Conservation (phyloP, 2,888 invertebrate species). For the Nomada ferruginata region DNA sequence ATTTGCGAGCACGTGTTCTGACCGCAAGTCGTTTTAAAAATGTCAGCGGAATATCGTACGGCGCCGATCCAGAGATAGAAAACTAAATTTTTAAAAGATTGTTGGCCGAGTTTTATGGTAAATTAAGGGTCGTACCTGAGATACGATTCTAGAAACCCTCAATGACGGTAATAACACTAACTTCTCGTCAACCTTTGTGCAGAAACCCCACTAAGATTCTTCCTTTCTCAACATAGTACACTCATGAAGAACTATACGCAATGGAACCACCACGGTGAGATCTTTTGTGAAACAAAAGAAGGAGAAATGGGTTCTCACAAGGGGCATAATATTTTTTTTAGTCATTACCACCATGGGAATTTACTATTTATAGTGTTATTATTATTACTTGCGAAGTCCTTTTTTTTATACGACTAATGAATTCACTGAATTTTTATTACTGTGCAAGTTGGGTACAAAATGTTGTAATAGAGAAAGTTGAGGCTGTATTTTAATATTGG, state of each 20-base stretch:
- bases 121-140: slow-evolving; percentile 74
- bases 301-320: slow-evolving; percentile 53
- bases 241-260: slow-evolving; percentile 49
- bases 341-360: slow-evolving; percentile 8
- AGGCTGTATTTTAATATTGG: too few species aligned
- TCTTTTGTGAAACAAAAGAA: slow-evolving; percentile 55
- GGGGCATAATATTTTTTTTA: slow-evolving; percentile 21
- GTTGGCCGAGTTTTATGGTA: slow-evolving; percentile 59
- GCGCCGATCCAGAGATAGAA: slow-evolving; percentile 36
- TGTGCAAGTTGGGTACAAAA: too few species aligned
- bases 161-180: slow-evolving; percentile 80
- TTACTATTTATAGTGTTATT: not conserved
- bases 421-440: too few species aligned
- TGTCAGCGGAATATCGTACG: slow-evolving; percentile 4
- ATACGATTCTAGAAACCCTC: slow-evolving; percentile 72
- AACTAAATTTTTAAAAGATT: slow-evolving; percentile 65
- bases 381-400: too few species aligned
- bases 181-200: slow-evolving; percentile 74
- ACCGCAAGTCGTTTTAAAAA: not conserved
- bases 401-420: too few species aligned
- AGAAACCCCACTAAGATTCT: slow-evolving; percentile 58
- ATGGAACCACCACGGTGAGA: slow-evolving; percentile 39
- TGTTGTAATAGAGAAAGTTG: too few species aligned
- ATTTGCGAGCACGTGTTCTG: not conserved
- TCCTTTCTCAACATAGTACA: slow-evolving; percentile 36